Conservation (phyloP, 2,888 invertebrate species). For the Taphrorychus bicolor region DNA sequence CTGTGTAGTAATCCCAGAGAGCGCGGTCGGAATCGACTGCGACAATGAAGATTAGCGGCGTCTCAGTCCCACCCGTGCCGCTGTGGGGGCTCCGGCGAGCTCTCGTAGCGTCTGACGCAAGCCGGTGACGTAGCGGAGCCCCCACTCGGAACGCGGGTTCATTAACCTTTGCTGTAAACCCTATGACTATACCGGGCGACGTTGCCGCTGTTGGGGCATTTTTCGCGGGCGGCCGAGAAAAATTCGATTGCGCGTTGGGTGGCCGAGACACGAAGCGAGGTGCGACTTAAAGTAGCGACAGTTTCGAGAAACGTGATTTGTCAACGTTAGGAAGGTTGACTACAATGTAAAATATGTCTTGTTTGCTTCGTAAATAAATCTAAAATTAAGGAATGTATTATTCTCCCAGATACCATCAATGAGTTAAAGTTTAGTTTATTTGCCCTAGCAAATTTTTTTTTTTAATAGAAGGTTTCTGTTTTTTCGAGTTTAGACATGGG, state of each 20-base stretch:
- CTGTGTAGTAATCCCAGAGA: conserved; percentile 58
- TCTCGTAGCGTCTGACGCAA: conserved; percentile 32
- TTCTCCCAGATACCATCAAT: too few relatives aligned
- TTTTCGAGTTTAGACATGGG: too few relatives aligned
- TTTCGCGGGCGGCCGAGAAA: background rate
- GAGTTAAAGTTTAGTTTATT: too few relatives aligned
- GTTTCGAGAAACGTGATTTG: background rate
- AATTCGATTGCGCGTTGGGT: background rate
- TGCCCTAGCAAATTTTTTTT: too few relatives aligned
- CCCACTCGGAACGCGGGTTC: conserved; percentile 56
- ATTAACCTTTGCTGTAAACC: conserved; percentile 48
- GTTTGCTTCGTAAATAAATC: too few relatives aligned
- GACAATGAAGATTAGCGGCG: conserved; percentile 13
- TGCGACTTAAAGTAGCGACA: too few relatives aligned
- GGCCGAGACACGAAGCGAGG: background rate
- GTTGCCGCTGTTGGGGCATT: conserved; percentile 31
- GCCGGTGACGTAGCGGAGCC: conserved; percentile 54
- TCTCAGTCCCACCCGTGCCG: conserved; percentile 42
- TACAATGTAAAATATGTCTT: too few relatives aligned
- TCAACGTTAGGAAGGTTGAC: conserved; percentile 11
- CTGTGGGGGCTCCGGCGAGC: background rate
- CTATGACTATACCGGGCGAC: conserved; percentile 36
- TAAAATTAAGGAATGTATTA: too few relatives aligned
- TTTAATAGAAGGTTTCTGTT: too few relatives aligned
- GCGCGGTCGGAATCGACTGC: conserved; percentile 46